A percentile compares a stretch with the other conserved stretches of the same genome.
Conservation (phyloP, 2,113 vertebrate species). For the Lasiurus borealis region DNA sequence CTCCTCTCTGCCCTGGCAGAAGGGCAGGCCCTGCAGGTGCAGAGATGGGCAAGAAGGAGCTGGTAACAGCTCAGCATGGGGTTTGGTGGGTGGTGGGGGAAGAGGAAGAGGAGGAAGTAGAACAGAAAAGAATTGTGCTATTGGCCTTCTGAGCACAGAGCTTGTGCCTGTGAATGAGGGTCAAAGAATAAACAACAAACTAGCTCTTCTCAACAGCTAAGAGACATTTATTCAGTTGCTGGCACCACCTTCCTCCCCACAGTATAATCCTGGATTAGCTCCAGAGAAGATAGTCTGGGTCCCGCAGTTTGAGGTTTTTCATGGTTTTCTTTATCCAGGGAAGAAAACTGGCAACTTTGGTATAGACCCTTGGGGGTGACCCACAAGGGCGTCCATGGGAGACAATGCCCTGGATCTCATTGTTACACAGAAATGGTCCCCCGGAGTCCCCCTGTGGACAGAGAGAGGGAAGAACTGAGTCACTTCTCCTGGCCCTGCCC, state of each 20-base stretch:
- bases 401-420: conserved; percentile 53
- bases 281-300: not conserved
- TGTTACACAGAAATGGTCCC: conserved; percentile 56
- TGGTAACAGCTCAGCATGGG: not conserved
- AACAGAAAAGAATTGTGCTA: not conserved
- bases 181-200: not conserved
- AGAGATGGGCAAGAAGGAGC: not conserved
- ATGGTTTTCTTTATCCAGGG: conserved; percentile 68
- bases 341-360: conserved; percentile 59
- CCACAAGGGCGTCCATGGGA: fast-evolving
- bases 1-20: not conserved
- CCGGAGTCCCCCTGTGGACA: conserved; percentile 64
- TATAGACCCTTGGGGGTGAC: not conserved
- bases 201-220: not conserved
- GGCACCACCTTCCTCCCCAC: not conserved
- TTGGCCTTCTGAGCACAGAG: not conserved
- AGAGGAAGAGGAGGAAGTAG: no score
- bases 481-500: not conserved
- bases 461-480: not conserved
- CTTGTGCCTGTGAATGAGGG: not conserved
- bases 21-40: not conserved
- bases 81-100: fast-evolving
- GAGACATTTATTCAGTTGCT: conserved; percentile 55
- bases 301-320: not conserved
- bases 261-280: not conserved